These are phyloP conservation scores for Cydia splendana DNA, from an alignment of 1,140 invertebrate species.

Conservation along the genomic window DNA sequence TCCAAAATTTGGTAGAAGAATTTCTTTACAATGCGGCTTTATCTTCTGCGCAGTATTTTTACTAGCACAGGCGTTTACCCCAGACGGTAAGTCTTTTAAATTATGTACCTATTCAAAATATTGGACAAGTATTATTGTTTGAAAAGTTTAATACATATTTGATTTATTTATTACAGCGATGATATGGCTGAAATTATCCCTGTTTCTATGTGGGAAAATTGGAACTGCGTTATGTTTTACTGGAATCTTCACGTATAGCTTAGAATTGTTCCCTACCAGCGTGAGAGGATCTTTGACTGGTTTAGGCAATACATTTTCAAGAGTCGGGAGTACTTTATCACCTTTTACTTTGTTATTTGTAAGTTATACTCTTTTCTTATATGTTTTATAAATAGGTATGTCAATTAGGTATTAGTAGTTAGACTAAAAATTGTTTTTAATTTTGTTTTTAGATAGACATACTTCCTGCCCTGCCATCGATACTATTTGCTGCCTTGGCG, in stretches of 20 bases:
- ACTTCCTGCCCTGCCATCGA: slow-evolving; percentile 51
- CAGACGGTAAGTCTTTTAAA: slow-evolving; percentile 56
- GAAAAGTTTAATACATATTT: too few relatives aligned
- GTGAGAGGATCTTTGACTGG: slow-evolving; percentile 63
- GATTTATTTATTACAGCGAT: slow-evolving; percentile 50
- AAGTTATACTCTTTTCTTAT: slow-evolving; percentile 33
- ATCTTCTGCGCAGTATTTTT: slow-evolving; percentile 77
- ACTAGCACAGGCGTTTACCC: slow-evolving; percentile 52
- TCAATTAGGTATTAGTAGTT: neutral
- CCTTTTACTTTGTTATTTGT: slow-evolving; percentile 64
- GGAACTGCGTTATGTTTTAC: slow-evolving; percentile 62
- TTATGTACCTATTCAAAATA: neutral
- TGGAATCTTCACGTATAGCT: slow-evolving; percentile 61
- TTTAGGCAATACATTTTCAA: slow-evolving; percentile 55
- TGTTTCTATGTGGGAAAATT: slow-evolving; percentile 61
- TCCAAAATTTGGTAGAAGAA: slow-evolving; percentile 82
- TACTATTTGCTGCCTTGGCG: slow-evolving; percentile 54
- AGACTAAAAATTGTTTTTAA: neutral
- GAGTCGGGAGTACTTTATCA: slow-evolving; percentile 61
- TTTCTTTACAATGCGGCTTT: slow-evolving; percentile 80
- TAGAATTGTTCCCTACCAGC: slow-evolving; percentile 67
- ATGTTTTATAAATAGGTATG: neutral
- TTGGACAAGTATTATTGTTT: neutral
- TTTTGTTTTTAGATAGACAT: slow-evolving; percentile 50
- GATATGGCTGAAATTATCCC: slow-evolving; percentile 54